A percentile compares a stretch with the other conserved stretches of the same genome.
Conservation (phyloP, 2,113 vertebrate species). For the Acrocephalus arundinaceus region DNA sequence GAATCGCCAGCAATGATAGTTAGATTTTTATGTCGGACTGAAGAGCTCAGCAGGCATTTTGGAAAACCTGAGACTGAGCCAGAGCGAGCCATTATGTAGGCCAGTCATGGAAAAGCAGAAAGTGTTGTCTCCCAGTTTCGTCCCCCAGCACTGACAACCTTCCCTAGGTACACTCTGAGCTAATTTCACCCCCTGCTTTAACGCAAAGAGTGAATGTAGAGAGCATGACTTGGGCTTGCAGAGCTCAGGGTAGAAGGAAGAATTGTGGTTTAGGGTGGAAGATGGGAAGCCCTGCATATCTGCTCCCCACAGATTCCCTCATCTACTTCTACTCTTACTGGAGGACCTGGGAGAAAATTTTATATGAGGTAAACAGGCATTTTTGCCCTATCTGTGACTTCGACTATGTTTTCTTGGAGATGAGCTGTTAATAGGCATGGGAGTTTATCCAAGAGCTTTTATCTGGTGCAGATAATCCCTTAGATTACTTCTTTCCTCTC, state of each 20-base stretch:
- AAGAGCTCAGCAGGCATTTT: not conserved
- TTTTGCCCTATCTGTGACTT: not conserved
- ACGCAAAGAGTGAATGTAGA: not conserved
- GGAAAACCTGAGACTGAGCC: not conserved
- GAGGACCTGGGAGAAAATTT: not conserved
- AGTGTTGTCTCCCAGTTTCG: not conserved
- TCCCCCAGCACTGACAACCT: not conserved
- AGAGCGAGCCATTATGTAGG: rapidly evolving
- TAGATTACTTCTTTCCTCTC: constrained; percentile 44
- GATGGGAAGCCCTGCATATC: not conserved
- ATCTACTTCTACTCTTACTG: not conserved
- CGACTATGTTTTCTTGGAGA: constrained; percentile 19
- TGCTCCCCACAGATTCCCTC: not conserved
- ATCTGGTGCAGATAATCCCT: constrained; percentile 60
- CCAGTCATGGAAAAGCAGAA: not conserved
- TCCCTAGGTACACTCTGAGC: not conserved
- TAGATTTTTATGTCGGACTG: not conserved
- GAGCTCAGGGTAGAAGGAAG: not conserved
- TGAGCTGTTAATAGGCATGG: constrained; percentile 48
- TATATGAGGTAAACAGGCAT: not conserved
- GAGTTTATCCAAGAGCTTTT: constrained; percentile 37
- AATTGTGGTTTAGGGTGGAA: not conserved
- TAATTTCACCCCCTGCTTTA: not conserved
- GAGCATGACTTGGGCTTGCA: not conserved
- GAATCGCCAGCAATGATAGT: not conserved